phyloP scores from a whole-genome alignment of 2,797 vertebrate genomes.

The Phrynocephalus guinanensis region DNA sequence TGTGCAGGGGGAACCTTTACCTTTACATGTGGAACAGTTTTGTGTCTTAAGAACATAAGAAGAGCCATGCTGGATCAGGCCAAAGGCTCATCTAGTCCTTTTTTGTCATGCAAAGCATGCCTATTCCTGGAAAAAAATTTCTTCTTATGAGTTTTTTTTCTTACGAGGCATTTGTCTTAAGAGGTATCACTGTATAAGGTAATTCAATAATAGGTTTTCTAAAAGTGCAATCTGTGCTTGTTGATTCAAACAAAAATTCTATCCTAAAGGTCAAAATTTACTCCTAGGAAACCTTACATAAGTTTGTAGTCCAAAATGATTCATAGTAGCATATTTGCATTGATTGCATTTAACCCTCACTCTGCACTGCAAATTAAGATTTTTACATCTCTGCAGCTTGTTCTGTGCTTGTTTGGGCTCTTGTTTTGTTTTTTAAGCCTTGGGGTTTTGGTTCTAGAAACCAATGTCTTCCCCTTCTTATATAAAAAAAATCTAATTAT shows the following conservation, averaged over 20 bases:
- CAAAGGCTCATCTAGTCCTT: too few relatives aligned
- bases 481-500: conserved; percentile 37
- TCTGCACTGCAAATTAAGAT: conserved; percentile 21
- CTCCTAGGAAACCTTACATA: background rate
- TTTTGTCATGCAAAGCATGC: too few relatives aligned
- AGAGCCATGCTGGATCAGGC: too few relatives aligned
- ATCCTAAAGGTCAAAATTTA: background rate
- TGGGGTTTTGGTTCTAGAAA: conserved; percentile 11
- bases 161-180: too few relatives aligned
- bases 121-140: too few relatives aligned
- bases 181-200: conserved; percentile 3
- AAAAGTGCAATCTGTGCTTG: background rate
- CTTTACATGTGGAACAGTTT: too few relatives aligned
- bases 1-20: too few relatives aligned
- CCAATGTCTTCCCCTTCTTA: conserved; percentile 3
- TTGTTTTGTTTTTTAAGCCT: background rate
- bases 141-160: too few relatives aligned
- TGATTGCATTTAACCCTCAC: conserved; percentile 27
- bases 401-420: background rate
- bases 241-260: background rate
- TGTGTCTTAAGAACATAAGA: too few relatives aligned
- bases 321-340: background rate
- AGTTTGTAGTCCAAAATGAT: background rate
- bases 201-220: background rate
- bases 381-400: background rate